These are phyloP conservation scores for Apis laboriosa DNA, from an alignment of 1,140 invertebrate genomes.

Conservation along the genomic window DNA sequence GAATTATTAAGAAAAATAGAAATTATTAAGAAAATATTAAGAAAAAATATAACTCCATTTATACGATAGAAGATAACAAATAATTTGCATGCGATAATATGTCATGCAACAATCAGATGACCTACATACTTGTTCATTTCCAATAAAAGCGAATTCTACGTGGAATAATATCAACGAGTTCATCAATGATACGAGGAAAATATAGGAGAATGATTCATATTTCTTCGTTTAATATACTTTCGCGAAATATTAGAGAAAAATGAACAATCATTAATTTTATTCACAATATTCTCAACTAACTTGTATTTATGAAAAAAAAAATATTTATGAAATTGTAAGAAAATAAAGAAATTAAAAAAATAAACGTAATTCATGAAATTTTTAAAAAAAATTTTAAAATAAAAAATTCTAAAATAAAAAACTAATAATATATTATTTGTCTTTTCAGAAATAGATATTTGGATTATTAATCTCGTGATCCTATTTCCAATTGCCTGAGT, in stretches of 20 bases:
- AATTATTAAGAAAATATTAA: no score
- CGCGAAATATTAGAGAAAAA: neutral
- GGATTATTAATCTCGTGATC: neutral
- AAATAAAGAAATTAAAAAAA: neutral
- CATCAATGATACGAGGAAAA: constrained; percentile 5
- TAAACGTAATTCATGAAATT: neutral
- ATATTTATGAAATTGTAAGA: neutral
- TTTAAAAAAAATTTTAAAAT: neutral
- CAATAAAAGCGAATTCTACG: constrained; percentile 1
- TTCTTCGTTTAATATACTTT: neutral
- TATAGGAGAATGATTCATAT: neutral
- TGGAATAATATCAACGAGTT: neutral
- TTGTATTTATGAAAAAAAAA: neutral
- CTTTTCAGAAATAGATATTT: no score
- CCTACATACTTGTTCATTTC: constrained; percentile 17
- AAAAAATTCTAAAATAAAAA: neutral
- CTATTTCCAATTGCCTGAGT: constrained; percentile 19
- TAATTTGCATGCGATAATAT: constrained; percentile 1
- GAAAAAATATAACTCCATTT: neutral
- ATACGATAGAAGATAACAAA: constrained; percentile 1
- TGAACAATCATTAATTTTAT: neutral
- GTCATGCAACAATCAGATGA: neutral
- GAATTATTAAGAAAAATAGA: no score
- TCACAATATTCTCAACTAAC: neutral
- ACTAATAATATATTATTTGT: no score